Percentiles rank a stretch among this genome's conserved stretches.
Conservation (phyloP, 1,140 invertebrate genomes). For the Euglossa dilemma region DNA sequence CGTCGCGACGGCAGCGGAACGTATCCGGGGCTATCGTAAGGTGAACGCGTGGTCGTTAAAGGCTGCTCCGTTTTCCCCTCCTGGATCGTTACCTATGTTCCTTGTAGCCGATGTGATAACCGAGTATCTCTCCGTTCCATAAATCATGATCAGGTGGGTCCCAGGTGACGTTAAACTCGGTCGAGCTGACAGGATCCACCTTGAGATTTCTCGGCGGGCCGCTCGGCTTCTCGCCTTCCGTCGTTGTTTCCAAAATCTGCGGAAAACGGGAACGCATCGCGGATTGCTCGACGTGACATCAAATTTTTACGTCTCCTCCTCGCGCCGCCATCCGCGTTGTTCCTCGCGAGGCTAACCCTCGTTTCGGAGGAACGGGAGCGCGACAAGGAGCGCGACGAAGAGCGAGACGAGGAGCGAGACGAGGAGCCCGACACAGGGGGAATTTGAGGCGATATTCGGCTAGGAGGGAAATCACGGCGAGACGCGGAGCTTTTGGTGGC, state of each 20-base stretch:
- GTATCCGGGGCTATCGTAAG: constrained; percentile 35
- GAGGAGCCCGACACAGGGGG: too few species aligned
- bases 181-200: constrained; percentile 93
- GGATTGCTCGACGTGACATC: neutral
- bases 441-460: neutral
- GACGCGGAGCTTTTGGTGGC: neutral
- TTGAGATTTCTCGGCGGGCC: constrained; percentile 92
- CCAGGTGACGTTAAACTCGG: constrained; percentile 94
- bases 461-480: constrained; percentile 21
- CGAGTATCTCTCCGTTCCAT: constrained; percentile 95
- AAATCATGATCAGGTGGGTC: constrained; percentile 92
- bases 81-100: constrained; percentile 79
- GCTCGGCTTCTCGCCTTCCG: constrained; percentile 85
- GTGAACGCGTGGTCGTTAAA: constrained; percentile 49
- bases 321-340: too few species aligned
- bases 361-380: too few species aligned
- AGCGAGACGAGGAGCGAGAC: too few species aligned
- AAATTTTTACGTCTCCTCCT: neutral
- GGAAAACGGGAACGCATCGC: constrained; percentile 38
- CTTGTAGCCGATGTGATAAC: constrained; percentile 96
- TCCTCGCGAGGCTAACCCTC: too few species aligned
- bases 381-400: neutral
- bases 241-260: constrained; percentile 84
- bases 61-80: constrained; percentile 2
- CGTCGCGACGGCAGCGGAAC: constrained; percentile 15